phyloP scores from a whole-genome alignment of 2,797 vertebrate genomes.

The Acrossocheilus fasciatus region DNA sequence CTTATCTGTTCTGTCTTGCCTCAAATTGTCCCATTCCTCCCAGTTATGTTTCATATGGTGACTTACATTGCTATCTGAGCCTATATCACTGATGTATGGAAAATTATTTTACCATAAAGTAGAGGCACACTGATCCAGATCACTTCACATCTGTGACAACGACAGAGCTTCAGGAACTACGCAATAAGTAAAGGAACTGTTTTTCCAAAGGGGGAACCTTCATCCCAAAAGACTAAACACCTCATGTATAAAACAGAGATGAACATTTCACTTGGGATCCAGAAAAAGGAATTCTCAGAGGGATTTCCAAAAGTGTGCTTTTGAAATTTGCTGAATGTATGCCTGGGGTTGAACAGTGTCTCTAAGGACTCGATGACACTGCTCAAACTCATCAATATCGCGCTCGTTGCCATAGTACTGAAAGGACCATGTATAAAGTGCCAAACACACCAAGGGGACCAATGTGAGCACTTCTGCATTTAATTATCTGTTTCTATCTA shows the following conservation, averaged over 20 bases:
- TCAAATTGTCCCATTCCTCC: not conserved
- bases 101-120: not conserved
- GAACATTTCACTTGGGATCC: not conserved
- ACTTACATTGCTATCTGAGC: not conserved
- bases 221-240: not conserved
- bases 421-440: not conserved
- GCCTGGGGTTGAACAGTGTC: not conserved
- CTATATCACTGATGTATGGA: not conserved
- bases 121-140: not conserved
- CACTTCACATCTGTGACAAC: not conserved
- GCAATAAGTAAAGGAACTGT: not conserved
- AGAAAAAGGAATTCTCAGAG: not conserved
- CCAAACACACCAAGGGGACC: constrained; percentile 8
- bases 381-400: not conserved
- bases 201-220: not conserved
- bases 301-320: not conserved
- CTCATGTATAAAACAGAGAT: not conserved
- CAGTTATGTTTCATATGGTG: not conserved
- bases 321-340: not conserved
- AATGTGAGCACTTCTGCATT: not conserved
- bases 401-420: too few relatives aligned
- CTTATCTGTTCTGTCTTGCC: not conserved
- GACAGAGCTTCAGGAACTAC: not conserved
- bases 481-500: constrained; percentile 9
- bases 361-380: not conserved